Conservation (phyloP, 2,797 vertebrate genomes). For the Gouania willdenowi region DNA sequence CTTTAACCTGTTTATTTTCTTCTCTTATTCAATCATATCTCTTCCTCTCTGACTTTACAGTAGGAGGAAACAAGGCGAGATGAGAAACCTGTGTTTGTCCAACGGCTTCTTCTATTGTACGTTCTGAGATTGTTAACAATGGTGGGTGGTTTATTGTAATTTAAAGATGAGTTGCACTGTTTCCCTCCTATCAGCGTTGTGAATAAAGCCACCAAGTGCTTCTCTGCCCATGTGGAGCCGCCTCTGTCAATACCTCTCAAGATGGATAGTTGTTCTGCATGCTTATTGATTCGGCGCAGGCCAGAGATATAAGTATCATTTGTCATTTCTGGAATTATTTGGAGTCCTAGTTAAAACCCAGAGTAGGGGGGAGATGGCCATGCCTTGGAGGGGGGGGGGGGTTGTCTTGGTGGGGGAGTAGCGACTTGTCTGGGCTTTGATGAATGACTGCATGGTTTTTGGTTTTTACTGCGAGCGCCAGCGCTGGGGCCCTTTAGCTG, state of each 20-base stretch:
- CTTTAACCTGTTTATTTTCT: no score
- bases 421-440: constrained; percentile 88
- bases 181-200: constrained; percentile 46
- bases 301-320: constrained; percentile 90
- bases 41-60: no score
- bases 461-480: constrained; percentile 86
- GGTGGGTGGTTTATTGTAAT: constrained; percentile 47
- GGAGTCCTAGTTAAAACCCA: constrained; percentile 93
- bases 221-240: constrained; percentile 63
- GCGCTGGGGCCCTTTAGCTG: constrained; percentile 87
- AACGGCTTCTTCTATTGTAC: constrained; percentile 28
- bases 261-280: constrained; percentile 89
- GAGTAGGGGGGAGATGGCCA: constrained; percentile 82
- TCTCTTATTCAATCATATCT: no score
- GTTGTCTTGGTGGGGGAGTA: constrained; percentile 74
- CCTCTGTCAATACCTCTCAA: constrained; percentile 86
- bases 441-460: constrained; percentile 92
- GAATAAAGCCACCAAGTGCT: constrained; percentile 76
- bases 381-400: constrained; percentile 81
- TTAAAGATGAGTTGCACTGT: constrained; percentile 31
- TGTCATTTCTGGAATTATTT: constrained; percentile 99
- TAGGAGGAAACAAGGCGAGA: no score
- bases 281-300: constrained; percentile 92
- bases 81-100: no score
- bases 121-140: constrained; percentile 37